Evolutionary conservation across 2,113 vertebrate species (phyloP).

Genomic region (Xenus cinereus): DNA sequence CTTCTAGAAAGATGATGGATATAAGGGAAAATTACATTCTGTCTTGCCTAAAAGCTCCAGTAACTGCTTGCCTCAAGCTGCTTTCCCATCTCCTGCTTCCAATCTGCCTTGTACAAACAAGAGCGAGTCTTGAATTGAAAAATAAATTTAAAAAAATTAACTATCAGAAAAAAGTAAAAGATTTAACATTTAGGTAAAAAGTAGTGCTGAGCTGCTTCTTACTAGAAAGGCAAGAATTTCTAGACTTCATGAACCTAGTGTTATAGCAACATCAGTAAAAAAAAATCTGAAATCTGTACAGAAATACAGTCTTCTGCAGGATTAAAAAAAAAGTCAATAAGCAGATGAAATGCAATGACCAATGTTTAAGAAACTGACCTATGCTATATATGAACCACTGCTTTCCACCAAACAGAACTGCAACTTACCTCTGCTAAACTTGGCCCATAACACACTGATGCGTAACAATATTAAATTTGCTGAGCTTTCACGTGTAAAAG

Average conservation of each 20-base stretch:
- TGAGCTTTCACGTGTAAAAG: neutral
- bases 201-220: neutral
- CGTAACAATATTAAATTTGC: neutral
- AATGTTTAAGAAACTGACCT: neutral
- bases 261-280: fast-evolving
- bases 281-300: neutral
- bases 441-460: neutral
- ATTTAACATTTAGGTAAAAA: neutral
- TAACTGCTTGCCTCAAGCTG: neutral
- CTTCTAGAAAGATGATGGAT: fast-evolving
- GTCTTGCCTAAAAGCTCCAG: neutral
- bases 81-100: neutral
- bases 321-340: neutral
- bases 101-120: neutral
- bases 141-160: neutral
- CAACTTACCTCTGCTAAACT: neutral
- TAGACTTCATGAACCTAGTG: neutral
- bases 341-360: neutral
- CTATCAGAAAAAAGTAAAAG: neutral
- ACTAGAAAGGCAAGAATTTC: neutral
- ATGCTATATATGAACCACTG: neutral
- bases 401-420: neutral
- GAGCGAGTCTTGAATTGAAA: neutral
- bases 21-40: neutral
- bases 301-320: neutral